Evolutionary conservation across 2,888 invertebrate species (phyloP).

Genomic region (Scaptomyza flava): DNA sequence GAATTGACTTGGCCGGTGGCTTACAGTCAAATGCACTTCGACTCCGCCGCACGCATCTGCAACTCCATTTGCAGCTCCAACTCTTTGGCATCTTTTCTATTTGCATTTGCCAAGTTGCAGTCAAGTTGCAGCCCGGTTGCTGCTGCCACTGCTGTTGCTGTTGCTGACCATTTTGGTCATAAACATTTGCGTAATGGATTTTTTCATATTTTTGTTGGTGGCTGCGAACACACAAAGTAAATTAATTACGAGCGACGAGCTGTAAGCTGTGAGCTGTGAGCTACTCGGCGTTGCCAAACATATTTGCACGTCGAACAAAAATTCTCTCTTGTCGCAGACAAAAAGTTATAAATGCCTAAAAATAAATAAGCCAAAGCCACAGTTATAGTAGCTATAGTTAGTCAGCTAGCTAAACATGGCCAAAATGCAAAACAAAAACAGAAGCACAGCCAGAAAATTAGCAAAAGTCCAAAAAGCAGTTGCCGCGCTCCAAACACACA

Average conservation of each 20-base stretch:
- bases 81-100: slow-evolving; percentile 77
- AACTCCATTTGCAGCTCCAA: slow-evolving; percentile 61
- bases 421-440: slow-evolving; percentile 62
- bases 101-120: slow-evolving; percentile 60
- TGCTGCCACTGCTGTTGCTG: slow-evolving; percentile 46
- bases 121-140: slow-evolving; percentile 16
- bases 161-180: slow-evolving; percentile 78
- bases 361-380: slow-evolving; percentile 65
- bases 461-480: slow-evolving; percentile 68
- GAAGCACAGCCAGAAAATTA: slow-evolving; percentile 76
- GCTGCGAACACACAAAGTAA: slow-evolving; percentile 78
- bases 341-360: slow-evolving; percentile 73
- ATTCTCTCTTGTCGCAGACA: slow-evolving; percentile 56
- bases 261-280: slow-evolving; percentile 34
- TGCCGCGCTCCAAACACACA: slow-evolving; percentile 54
- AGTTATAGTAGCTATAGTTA: slow-evolving; percentile 16
- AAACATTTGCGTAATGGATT: slow-evolving; percentile 81
- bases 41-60: slow-evolving; percentile 63
- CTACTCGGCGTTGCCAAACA: slow-evolving; percentile 44
- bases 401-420: slow-evolving; percentile 49
- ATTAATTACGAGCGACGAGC: slow-evolving; percentile 71
- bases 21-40: slow-evolving; percentile 68
- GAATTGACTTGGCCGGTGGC: slow-evolving; percentile 49
- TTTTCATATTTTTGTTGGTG: slow-evolving; percentile 74
- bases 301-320: slow-evolving; percentile 64